Evolutionary conservation across 2,797 vertebrate genomes (phyloP).

Genomic region (Pitangus sulphuratus): DNA sequence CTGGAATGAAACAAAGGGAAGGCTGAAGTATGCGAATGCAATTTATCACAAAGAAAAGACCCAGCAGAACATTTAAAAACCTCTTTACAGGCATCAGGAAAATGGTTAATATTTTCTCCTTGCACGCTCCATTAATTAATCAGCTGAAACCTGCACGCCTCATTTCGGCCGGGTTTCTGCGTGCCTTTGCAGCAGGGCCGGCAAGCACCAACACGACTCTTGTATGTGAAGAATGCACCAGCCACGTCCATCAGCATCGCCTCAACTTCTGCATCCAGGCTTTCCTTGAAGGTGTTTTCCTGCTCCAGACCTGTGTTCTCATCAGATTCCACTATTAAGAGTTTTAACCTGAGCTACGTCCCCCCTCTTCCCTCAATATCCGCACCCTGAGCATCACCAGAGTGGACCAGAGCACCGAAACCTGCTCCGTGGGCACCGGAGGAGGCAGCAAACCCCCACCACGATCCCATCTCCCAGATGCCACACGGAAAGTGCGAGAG

Average conservation of each 20-base stretch:
- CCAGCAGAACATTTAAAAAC: neutral
- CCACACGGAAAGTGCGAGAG: accelerated
- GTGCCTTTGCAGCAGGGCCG: neutral
- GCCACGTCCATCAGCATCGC: neutral
- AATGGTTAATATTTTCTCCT: conserved; percentile 5
- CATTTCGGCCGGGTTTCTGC: conserved; percentile 42
- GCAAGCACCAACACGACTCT: conserved; percentile 60
- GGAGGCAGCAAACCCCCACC: neutral
- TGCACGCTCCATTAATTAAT: neutral
- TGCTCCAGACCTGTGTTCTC: neutral
- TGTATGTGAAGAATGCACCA: conserved; percentile 21
- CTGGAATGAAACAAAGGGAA: neutral
- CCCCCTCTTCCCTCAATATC: neutral
- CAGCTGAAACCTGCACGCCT: conserved; percentile 36
- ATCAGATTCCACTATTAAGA: accelerated
- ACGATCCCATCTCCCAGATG: neutral
- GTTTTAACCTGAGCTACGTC: accelerated
- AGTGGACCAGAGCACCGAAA: neutral
- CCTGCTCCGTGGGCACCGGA: accelerated
- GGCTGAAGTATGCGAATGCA: accelerated
- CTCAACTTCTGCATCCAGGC: neutral
- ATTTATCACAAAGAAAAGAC: neutral
- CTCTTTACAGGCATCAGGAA: neutral
- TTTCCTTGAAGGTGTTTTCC: neutral
- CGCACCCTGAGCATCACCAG: neutral